Percentiles rank a stretch among this genome's conserved stretches.
These are phyloP conservation scores for Phrynocephalus vlangalii DNA, from an alignment of 2,797 vertebrate species.

Conservation along the genomic window DNA sequence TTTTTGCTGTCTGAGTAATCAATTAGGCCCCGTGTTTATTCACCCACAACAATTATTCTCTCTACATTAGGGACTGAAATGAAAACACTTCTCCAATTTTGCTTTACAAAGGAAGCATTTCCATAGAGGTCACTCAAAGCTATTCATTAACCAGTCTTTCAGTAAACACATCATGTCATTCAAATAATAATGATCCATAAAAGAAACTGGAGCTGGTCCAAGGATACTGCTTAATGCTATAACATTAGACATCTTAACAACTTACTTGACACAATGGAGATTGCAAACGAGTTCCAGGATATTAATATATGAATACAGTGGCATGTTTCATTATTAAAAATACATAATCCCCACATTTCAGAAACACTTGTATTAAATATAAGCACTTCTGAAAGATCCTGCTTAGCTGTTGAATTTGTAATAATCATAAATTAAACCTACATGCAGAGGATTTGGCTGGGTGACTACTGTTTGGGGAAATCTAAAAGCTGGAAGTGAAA, in stretches of 20 bases:
- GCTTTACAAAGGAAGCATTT: background rate
- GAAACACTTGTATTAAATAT: background rate
- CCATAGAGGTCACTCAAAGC: background rate
- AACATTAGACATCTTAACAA: slow-evolving; percentile 25
- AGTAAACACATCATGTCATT: background rate
- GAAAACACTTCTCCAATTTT: background rate
- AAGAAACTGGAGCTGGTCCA: slow-evolving; percentile 6
- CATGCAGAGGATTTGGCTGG: background rate
- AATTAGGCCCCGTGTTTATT: slow-evolving; percentile 25
- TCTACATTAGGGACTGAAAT: background rate
- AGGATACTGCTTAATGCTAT: background rate
- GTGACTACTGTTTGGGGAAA: no score
- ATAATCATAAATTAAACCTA: background rate
- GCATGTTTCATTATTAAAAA: slow-evolving; percentile 18
- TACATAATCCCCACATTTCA: slow-evolving; percentile 15
- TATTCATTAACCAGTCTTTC: background rate
- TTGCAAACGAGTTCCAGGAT: background rate
- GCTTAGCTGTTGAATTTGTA: slow-evolving; percentile 51
- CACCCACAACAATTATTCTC: slow-evolving; percentile 6
- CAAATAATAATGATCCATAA: slow-evolving; percentile 18
- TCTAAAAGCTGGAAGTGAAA: no score
- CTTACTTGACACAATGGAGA: slow-evolving; percentile 16
- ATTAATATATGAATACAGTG: background rate
- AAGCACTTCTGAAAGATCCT: slow-evolving; percentile 1
- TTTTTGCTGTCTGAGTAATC: background rate